phyloP scores from a whole-genome alignment of 2,113 vertebrate genomes.

The Strix uralensis region DNA sequence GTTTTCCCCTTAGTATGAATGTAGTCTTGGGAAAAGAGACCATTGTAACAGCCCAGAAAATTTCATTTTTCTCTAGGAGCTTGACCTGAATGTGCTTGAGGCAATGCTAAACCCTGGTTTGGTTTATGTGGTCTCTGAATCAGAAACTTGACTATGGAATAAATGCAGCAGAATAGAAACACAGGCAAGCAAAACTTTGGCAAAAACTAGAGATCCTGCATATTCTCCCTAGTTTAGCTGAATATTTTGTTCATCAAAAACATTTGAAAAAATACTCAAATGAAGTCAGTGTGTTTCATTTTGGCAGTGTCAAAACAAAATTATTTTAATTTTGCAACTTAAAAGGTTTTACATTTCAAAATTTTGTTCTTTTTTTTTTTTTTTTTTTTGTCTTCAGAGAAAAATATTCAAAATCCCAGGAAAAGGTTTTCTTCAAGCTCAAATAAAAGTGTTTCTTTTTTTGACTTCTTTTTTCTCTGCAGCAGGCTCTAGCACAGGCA shows the following conservation, averaged over 20 bases:
- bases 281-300: neutral
- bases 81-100: neutral
- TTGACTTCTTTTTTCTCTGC: neutral
- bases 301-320: neutral
- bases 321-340: neutral
- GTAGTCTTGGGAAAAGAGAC: neutral
- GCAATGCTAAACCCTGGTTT: neutral
- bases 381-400: neutral
- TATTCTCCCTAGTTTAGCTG: neutral
- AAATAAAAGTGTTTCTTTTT: neutral
- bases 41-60: neutral
- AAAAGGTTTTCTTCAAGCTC: neutral
- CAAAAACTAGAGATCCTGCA: neutral
- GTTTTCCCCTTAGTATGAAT: neutral
- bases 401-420: neutral
- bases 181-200: neutral
- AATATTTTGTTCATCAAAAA: slow-evolving; percentile 13
- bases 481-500: neutral
- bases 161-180: slow-evolving; percentile 12
- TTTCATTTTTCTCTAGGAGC: neutral
- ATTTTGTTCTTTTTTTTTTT: neutral
- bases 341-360: neutral
- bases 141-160: neutral
- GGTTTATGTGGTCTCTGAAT: slow-evolving; percentile 9
- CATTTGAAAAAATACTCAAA: neutral